phyloP scores from a whole-genome alignment of 1,140 invertebrate species.

The Brachionus manjavacas region DNA sequence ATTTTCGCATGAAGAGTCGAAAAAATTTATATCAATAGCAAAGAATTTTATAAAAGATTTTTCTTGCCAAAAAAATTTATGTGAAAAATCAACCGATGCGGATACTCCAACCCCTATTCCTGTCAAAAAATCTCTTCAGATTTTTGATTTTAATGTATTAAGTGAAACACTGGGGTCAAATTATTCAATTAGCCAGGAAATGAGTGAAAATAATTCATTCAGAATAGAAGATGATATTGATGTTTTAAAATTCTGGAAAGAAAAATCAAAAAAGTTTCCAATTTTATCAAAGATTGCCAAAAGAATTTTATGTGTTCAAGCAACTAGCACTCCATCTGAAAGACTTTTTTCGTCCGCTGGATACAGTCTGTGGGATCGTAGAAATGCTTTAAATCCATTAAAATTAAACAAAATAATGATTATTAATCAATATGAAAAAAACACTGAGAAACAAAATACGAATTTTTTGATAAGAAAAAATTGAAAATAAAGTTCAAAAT shows the following conservation, averaged over 20 bases:
- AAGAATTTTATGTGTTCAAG: neutral
- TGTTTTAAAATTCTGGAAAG: neutral
- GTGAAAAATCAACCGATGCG: neutral
- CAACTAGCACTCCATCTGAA: neutral
- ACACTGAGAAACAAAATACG: too few species aligned
- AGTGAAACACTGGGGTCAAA: neutral
- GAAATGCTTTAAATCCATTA: neutral
- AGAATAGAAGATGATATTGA: too few species aligned
- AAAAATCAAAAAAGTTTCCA: neutral
- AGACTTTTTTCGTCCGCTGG: neutral
- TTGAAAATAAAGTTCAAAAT: too few species aligned
- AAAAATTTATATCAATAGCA: too few species aligned
- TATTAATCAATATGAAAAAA: neutral
- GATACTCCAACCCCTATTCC: neutral
- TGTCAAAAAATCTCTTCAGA: neutral
- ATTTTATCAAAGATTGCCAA: neutral
- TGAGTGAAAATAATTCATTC: too few species aligned
- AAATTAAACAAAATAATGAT: neutral
- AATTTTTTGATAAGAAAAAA: too few species aligned
- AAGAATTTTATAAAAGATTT: too few species aligned
- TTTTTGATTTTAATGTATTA: neutral
- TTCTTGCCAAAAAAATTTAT: too few species aligned
- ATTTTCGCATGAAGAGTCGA: neutral
- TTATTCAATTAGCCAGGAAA: too few species aligned
- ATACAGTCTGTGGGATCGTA: neutral